These are phyloP conservation scores for Danaus chrysippus DNA, from an alignment of 2,888 invertebrate genomes.

Conservation along the genomic window DNA sequence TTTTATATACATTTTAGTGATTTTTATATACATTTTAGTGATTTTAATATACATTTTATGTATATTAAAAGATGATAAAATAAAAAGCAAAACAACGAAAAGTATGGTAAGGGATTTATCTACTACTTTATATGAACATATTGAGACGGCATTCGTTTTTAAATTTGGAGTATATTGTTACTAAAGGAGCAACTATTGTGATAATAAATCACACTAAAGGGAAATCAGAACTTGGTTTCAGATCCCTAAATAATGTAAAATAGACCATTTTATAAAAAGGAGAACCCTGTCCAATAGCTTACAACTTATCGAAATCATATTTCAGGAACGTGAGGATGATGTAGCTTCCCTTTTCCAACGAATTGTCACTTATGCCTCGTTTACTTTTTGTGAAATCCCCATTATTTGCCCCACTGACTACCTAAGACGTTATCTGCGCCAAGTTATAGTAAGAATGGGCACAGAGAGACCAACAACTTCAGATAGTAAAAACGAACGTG, in stretches of 20 bases:
- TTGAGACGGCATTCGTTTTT: no score
- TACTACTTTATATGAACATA: no score
- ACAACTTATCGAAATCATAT: slow-evolving; percentile 77
- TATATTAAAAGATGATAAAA: no score
- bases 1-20: no score
- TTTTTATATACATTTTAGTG: no score
- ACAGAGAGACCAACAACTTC: slow-evolving; percentile 19
- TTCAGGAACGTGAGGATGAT: slow-evolving; percentile 73
- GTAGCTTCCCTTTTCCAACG: slow-evolving; percentile 68
- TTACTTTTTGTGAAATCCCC: slow-evolving; percentile 34
- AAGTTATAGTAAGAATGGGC: slow-evolving; percentile 24
- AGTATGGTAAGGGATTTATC: no score
- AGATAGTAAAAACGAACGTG: slow-evolving; percentile 30
- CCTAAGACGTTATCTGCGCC: slow-evolving; percentile 20
- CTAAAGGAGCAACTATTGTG: background rate
- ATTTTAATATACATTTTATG: no score
- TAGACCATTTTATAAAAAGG: slow-evolving; percentile 67
- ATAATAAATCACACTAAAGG: slow-evolving; percentile 10
- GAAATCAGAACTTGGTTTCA: slow-evolving; percentile 22
- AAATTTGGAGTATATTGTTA: background rate
- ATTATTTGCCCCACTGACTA: slow-evolving; percentile 14
- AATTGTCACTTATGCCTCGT: slow-evolving; percentile 61
- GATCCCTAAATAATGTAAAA: slow-evolving; percentile 53
- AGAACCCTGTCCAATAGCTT: slow-evolving; percentile 66
- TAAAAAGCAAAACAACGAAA: no score